Conservation (phyloP, 2,797 vertebrate genomes). For the Graptemys geographica region DNA sequence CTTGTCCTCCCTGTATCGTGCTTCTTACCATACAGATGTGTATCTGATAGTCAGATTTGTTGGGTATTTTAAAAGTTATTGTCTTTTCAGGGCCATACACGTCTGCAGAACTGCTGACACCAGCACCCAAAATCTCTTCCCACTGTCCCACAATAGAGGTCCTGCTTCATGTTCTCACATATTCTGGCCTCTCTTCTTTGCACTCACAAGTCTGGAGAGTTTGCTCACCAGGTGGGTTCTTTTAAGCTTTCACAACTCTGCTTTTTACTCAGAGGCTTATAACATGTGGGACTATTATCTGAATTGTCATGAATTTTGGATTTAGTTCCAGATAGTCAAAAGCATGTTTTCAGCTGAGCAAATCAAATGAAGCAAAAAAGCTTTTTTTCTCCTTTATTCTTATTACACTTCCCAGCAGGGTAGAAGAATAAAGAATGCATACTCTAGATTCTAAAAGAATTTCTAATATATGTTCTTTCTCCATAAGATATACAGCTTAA, state of each 20-base stretch:
- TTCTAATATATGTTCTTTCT: constrained; percentile 77
- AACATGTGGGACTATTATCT: constrained; percentile 58
- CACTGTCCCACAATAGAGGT: neutral
- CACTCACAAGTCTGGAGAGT: neutral
- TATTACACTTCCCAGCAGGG: constrained; percentile 71
- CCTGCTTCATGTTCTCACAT: neutral
- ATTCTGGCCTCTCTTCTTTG: constrained; percentile 6
- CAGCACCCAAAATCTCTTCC: neutral
- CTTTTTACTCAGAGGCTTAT: constrained; percentile 51
- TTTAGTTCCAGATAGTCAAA: constrained; percentile 70
- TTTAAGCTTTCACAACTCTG: constrained; percentile 36
- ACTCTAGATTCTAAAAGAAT: constrained; percentile 74
- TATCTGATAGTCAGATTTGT: neutral
- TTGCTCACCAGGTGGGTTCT: constrained; percentile 57
- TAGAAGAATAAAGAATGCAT: constrained; percentile 70
- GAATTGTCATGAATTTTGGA: constrained; percentile 72
- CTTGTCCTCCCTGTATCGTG: neutral
- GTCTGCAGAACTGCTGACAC: neutral
- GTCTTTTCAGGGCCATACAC: neutral
- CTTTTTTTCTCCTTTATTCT: constrained; percentile 62
- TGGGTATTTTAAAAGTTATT: neutral
- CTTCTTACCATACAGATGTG: neutral
- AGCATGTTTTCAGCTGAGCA: constrained; percentile 65
- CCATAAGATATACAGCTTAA: constrained; percentile 79
- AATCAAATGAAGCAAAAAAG: constrained; percentile 73